Percentiles rank a stretch among this genome's conserved stretches.
Evolutionary conservation across 2,113 vertebrate species (phyloP).

Genomic region (Ictalurus punctatus): DNA sequence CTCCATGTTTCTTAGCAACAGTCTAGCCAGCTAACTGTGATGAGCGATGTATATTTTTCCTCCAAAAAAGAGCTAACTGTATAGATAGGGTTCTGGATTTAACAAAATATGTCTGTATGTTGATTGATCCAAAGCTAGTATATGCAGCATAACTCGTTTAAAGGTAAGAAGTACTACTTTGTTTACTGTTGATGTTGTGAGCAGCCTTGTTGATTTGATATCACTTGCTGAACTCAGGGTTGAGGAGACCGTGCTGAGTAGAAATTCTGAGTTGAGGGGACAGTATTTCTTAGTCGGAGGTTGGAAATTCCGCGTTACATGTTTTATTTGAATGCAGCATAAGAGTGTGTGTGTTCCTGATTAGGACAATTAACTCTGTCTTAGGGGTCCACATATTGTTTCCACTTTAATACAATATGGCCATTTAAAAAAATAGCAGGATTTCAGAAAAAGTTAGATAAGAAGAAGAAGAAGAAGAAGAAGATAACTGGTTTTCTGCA

Average conservation of each 20-base stretch:
- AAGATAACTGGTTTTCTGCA: background rate
- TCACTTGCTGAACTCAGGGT: background rate
- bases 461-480: too few species aligned
- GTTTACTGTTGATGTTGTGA: background rate
- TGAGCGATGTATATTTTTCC: background rate
- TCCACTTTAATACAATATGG: background rate
- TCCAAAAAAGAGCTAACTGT: background rate
- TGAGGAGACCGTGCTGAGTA: background rate
- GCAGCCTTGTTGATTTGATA: background rate
- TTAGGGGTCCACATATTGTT: background rate
- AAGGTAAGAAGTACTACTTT: background rate
- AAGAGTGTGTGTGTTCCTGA: background rate
- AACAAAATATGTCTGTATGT: background rate
- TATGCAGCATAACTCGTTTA: background rate
- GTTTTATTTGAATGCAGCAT: background rate
- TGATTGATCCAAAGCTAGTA: background rate
- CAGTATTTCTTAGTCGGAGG: background rate
- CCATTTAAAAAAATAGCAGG: background rate
- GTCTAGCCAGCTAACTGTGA: background rate
- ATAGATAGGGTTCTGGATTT: background rate
- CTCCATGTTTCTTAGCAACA: background rate
- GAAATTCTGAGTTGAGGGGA: too few species aligned
- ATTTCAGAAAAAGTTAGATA: background rate
- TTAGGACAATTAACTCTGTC: background rate
- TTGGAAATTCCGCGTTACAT: background rate